These are phyloP conservation scores for Gorsachius goisagi DNA, from an alignment of 2,113 vertebrate genomes.

Conservation along the genomic window DNA sequence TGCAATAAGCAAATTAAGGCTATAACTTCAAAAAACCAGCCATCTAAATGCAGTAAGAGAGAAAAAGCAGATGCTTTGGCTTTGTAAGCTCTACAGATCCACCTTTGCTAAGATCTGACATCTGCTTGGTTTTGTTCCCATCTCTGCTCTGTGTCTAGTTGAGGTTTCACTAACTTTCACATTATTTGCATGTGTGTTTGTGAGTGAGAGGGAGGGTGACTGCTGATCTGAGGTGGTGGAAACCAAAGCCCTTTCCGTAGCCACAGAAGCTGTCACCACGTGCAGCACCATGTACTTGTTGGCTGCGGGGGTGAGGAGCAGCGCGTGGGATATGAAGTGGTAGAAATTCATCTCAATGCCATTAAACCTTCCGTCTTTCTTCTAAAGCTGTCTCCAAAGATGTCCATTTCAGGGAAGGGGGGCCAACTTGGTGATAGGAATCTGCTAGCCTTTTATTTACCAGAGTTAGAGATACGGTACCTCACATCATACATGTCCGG, in stretches of 20 bases:
- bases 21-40: background rate
- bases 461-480: background rate
- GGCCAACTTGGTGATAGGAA: no score
- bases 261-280: background rate
- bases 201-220: background rate
- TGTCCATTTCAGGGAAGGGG: background rate
- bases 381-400: background rate
- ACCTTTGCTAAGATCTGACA: background rate
- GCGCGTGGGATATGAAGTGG: background rate
- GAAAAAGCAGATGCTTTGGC: background rate
- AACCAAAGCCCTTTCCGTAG: background rate
- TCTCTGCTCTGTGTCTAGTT: background rate
- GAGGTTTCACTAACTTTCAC: background rate
- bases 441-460: no score
- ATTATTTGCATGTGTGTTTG: background rate
- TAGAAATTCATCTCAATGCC: background rate
- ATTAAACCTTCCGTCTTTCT: background rate
- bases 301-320: rapidly evolving
- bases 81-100: background rate
- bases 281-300: rapidly evolving
- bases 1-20: background rate
- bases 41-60: background rate
- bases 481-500: background rate
- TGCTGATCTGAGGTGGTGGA: background rate
- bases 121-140: background rate